A percentile compares a stretch with the other conserved stretches of the same genome.
These are phyloP conservation scores for Spodoptera littoralis DNA, from an alignment of 2,888 invertebrate genomes.

Conservation along the genomic window DNA sequence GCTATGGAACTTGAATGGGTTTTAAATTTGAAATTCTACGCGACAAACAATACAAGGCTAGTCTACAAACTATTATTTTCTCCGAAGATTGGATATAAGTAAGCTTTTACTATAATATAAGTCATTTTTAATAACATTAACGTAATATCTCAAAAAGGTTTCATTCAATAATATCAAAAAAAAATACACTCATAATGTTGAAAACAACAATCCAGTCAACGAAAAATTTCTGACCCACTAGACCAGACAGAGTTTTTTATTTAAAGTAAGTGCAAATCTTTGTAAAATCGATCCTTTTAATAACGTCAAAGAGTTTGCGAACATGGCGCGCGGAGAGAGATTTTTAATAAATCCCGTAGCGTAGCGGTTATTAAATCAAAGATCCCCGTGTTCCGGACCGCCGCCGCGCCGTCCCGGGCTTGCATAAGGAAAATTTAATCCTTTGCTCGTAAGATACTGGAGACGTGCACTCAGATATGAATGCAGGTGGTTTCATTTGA, in stretches of 20 bases:
- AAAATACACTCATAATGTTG: neutral
- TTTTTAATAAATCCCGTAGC: conserved; percentile 64
- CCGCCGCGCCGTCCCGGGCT: conserved; percentile 26
- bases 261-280: conserved; percentile 42
- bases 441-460: conserved; percentile 50
- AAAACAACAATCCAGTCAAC: conserved; percentile 1
- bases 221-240: conserved; percentile 24
- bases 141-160: no score
- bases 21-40: no score
- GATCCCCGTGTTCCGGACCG: conserved; percentile 55
- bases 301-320: conserved; percentile 62
- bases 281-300: conserved; percentile 63
- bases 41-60: no score
- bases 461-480: conserved; percentile 39
- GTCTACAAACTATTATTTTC: no score
- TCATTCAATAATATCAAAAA: no score
- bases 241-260: conserved; percentile 22
- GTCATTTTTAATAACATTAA: no score
- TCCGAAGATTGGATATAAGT: no score
- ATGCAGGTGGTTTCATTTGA: conserved; percentile 46
- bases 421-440: conserved; percentile 59
- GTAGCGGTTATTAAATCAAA: conserved; percentile 68
- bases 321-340: conserved; percentile 41
- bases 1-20: no score
- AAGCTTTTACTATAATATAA: no score